phyloP scores from a whole-genome alignment of 2,797 vertebrate genomes.

The Myotis vivesi region DNA sequence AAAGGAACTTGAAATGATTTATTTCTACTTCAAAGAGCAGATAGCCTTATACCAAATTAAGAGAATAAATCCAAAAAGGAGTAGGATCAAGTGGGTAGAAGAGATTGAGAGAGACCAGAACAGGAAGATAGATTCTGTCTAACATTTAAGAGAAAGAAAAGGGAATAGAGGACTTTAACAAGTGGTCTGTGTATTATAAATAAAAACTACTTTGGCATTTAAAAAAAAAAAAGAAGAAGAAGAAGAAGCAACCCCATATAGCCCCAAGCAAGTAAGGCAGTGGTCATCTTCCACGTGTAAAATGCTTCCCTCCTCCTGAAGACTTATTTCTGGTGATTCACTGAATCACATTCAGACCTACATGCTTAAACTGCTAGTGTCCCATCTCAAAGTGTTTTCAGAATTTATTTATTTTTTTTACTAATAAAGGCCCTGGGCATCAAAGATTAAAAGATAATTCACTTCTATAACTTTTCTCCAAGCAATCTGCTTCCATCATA shows the following conservation, averaged over 20 bases:
- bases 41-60: not conserved
- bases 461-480: not conserved
- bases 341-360: not conserved
- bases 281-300: not conserved
- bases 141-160: not conserved
- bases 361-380: not conserved
- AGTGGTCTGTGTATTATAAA: not conserved
- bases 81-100: not conserved
- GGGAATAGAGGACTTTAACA: not conserved
- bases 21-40: not conserved
- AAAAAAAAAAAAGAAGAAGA: too few relatives aligned
- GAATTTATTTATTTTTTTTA: not conserved
- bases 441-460: slow-evolving; percentile 23
- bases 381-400: not conserved
- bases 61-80: not conserved
- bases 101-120: not conserved
- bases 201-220: not conserved
- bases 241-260: not conserved
- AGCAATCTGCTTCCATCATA: not conserved
- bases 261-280: not conserved
- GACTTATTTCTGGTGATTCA: not conserved
- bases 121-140: not conserved
- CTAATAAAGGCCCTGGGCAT: not conserved
- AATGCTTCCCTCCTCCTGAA: not conserved
- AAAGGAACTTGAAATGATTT: not conserved